Conservation (phyloP, 2,888 invertebrate species). For the Xestoiulus laeticollis region DNA sequence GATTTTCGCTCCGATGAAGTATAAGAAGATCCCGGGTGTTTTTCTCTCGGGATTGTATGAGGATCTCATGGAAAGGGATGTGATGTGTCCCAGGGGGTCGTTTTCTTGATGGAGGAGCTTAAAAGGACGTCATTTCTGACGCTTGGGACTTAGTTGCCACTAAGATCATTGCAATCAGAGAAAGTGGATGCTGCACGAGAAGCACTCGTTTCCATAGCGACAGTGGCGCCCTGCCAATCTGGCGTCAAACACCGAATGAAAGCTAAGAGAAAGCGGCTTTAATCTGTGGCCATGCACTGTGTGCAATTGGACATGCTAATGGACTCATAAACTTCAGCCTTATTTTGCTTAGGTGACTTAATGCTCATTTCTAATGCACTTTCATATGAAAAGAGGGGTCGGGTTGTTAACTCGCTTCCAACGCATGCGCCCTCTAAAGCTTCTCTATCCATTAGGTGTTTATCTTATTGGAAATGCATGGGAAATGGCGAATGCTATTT, state of each 20-base stretch:
- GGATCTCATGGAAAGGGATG: slow-evolving; percentile 12
- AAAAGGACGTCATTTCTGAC: slow-evolving; percentile 37
- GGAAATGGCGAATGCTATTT: neutral
- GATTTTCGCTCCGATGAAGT: slow-evolving; percentile 37
- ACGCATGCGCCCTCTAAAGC: neutral
- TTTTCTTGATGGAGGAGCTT: slow-evolving; percentile 37
- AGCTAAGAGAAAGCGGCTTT: slow-evolving; percentile 19
- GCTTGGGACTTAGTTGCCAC: slow-evolving; percentile 22
- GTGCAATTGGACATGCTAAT: slow-evolving; percentile 28
- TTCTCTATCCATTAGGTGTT: neutral
- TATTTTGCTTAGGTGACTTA: slow-evolving; percentile 37
- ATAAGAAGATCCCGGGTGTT: slow-evolving; percentile 21
- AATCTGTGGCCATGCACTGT: slow-evolving; percentile 33
- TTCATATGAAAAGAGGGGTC: neutral
- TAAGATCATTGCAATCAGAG: slow-evolving; percentile 37
- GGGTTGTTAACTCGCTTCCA: neutral
- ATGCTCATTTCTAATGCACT: slow-evolving; percentile 37
- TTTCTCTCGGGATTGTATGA: slow-evolving; percentile 19
- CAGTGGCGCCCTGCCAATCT: slow-evolving; percentile 30
- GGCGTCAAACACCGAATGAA: slow-evolving; percentile 13
- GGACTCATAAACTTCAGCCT: slow-evolving; percentile 28
- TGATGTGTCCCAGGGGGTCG: slow-evolving; percentile 37
- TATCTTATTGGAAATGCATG: slow-evolving; percentile 8
- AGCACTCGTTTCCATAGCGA: neutral
- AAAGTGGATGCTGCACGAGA: slow-evolving; percentile 33